Percentiles rank a stretch among this genome's conserved stretches.
Conservation (phyloP, 2,113 vertebrate species). For the Callionymus lyra region DNA sequence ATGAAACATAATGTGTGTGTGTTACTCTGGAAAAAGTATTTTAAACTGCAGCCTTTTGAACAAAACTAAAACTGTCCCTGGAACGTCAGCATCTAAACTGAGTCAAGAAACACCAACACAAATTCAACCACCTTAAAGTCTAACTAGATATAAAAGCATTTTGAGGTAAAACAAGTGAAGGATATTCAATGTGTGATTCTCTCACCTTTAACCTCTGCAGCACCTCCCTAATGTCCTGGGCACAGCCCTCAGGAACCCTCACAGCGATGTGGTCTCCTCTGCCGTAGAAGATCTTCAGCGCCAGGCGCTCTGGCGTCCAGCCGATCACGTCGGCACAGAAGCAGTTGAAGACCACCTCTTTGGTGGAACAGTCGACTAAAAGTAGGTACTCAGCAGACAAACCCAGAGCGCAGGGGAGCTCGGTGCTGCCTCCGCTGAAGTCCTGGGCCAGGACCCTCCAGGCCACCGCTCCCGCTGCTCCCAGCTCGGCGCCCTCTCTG, state of each 20-base stretch:
- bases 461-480: conserved; percentile 70
- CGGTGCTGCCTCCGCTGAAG: conserved; percentile 67
- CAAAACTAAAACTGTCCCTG: too few relatives aligned
- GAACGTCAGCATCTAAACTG: too few relatives aligned
- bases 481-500: conserved; percentile 69
- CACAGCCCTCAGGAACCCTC: conserved; percentile 64
- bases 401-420: conserved; percentile 72
- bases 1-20: too few relatives aligned
- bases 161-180: too few relatives aligned
- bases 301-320: conserved; percentile 75
- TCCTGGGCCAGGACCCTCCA: conserved; percentile 80
- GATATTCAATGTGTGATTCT: too few relatives aligned
- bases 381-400: conserved; percentile 79
- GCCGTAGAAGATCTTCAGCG: conserved; percentile 82
- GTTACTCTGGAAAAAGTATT: too few relatives aligned
- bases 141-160: too few relatives aligned
- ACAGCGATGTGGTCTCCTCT: conserved; percentile 82
- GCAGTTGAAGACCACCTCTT: conserved; percentile 90
- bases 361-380: conserved; percentile 72
- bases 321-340: conserved; percentile 88
- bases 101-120: too few relatives aligned
- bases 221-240: conserved; percentile 80
- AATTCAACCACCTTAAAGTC: too few relatives aligned
- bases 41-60: too few relatives aligned
- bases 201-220: conserved; percentile 87